phyloP scores from a whole-genome alignment of 2,797 vertebrate species.

The Tenualosa thibaudeaui region DNA sequence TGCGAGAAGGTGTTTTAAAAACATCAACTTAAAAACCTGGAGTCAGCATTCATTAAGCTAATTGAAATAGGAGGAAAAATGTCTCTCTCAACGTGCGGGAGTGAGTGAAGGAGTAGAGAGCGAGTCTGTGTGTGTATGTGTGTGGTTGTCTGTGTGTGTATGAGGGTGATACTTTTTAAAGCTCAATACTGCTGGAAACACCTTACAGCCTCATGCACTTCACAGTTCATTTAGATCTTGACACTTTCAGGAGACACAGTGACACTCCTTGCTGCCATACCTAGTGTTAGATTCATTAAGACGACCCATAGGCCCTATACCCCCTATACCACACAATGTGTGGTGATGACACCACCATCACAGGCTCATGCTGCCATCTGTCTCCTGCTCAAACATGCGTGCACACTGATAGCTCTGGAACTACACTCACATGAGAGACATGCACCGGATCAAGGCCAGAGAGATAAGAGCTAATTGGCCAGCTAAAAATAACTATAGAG shows the following conservation, averaged over 20 bases:
- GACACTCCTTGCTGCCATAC: background rate
- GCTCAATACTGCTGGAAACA: background rate
- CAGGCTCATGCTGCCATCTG: background rate
- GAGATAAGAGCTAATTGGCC: background rate
- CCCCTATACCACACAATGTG: background rate
- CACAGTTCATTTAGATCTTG: background rate
- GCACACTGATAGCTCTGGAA: background rate
- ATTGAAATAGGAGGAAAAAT: slow-evolving; percentile 45
- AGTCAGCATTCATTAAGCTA: slow-evolving; percentile 42
- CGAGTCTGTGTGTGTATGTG: slow-evolving; percentile 21
- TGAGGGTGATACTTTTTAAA: background rate
- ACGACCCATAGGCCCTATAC: background rate
- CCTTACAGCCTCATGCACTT: background rate
- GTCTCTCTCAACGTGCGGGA: slow-evolving; percentile 7
- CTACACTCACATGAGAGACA: background rate
- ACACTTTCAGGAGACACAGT: background rate
- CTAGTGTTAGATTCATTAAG: background rate
- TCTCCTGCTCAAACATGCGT: background rate
- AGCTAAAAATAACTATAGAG: background rate
- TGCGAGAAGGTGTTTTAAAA: slow-evolving; percentile 40
- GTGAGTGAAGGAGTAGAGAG: slow-evolving; percentile 16
- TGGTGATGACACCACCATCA: background rate
- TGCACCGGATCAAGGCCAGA: background rate
- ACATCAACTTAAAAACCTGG: slow-evolving; percentile 37
- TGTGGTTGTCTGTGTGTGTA: background rate